Evolutionary conservation across 2,797 vertebrate genomes (phyloP).

Genomic region (Catostomus latipinnis): DNA sequence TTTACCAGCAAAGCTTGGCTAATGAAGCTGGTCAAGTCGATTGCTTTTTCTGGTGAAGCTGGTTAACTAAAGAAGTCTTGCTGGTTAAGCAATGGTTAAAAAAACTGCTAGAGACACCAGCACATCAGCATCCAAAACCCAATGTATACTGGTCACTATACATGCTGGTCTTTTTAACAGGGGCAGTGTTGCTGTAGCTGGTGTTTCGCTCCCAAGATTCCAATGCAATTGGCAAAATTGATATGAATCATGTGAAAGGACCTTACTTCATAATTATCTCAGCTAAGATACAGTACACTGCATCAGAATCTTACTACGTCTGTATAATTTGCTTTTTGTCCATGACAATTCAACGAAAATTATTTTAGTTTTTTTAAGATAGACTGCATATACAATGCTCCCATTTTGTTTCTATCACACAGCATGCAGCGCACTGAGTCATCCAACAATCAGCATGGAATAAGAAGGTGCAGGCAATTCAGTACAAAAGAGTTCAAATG

Average conservation of each 20-base stretch:
- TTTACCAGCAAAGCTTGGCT: too few relatives aligned
- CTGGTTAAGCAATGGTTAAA: too few relatives aligned
- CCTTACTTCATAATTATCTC: constrained; percentile 22
- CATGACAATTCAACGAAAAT: constrained; percentile 41
- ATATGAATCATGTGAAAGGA: neutral
- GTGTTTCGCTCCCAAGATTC: neutral
- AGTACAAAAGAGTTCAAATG: constrained; percentile 6
- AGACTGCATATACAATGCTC: constrained; percentile 34
- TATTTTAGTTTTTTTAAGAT: constrained; percentile 12
- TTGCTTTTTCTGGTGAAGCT: too few relatives aligned
- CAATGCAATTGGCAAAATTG: neutral
- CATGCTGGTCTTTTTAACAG: neutral
- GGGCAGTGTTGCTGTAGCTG: too few relatives aligned
- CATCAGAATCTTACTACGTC: constrained; percentile 13
- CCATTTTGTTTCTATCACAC: constrained; percentile 39
- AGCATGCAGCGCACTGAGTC: constrained; percentile 43
- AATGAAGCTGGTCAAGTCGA: too few relatives aligned
- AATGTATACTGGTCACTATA: too few relatives aligned
- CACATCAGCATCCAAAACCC: too few relatives aligned
- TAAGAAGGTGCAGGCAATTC: constrained; percentile 41
- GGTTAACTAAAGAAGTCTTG: too few relatives aligned
- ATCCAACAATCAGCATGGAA: constrained; percentile 43
- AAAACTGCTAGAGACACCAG: too few relatives aligned
- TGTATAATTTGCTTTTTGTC: constrained; percentile 10
- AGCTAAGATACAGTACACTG: neutral